Evolutionary conservation across 2,113 vertebrate species (phyloP), one percentile per base, ranked within the genome.

Genomic region (Calyptomena viridis): DNA sequence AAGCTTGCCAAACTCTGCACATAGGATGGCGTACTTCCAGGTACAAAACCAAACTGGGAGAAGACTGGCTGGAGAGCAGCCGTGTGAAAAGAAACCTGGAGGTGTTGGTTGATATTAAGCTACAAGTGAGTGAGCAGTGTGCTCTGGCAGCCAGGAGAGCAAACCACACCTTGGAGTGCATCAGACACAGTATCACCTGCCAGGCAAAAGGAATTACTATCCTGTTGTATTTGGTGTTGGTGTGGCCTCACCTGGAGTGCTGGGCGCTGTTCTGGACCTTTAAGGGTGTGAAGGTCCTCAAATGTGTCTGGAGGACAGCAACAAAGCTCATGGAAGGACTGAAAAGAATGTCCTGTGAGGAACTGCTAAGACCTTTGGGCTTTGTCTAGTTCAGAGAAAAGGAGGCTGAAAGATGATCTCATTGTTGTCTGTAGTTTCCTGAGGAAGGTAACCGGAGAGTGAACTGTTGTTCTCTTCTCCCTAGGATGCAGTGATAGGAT

Each of bases 171-270:
- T 5, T 68, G 53, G 30, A 20, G 18, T 53, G 6, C 22, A 60
- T 62, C 19, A 81, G 35, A 22, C 19, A 21, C 24, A 21, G 19
- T 3, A 42, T 19, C 7, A 42, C 14, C 12, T 49, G 25, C 3
- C 0, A 0, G 17, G 23, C 15, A 55, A 33, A n/a, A 25, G 15
- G 56, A 20, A 11, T 5, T 17, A 35, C 9, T 33, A 22, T 5
- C 6, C 25, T 1, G 0, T 10, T 67, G 8, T 55, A 28, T 33
- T 37, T 2, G 49, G 10, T 3, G 1, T 5, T 50, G 15, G 8
- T 44, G 20, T 0, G 0, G 35, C 15, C 31, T 49, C 2, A 30
- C 12, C 12, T 40, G 60, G 3, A n/a, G 31, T 33, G 33, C 4
- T 49, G 8, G 24, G 13, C 49, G 23, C 16, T 63, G 15, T 35